These are phyloP conservation scores for Catostylus mosaicus DNA, from an alignment of 30 jellyfish, hydroid and myxozoan species.

Conservation along the genomic window DNA sequence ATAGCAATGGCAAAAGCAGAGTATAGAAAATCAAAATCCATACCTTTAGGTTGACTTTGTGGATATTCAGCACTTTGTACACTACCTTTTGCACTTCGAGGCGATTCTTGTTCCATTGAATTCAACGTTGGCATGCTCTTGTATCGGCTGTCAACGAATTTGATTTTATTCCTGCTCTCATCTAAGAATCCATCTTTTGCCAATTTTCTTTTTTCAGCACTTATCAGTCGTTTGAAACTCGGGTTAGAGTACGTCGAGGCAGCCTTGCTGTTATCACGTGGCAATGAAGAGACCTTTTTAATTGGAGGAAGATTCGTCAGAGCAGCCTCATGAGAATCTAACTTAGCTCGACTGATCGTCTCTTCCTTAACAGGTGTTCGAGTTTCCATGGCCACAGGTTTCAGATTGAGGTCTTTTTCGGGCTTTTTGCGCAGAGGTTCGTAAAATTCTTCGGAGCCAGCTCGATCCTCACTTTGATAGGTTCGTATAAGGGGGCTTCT, in stretches of 20 bases:
- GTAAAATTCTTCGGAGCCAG: constrained; percentile 20
- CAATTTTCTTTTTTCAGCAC: constrained; percentile 55
- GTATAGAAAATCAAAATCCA: not conserved
- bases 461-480: not conserved
- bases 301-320: constrained; percentile 44
- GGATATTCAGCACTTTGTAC: constrained; percentile 55
- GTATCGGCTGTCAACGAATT: constrained; percentile 31
- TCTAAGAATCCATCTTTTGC: constrained; percentile 56
- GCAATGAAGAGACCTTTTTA: constrained; percentile 27
- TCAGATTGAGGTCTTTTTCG: not conserved
- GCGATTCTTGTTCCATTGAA: constrained; percentile 28
- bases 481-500: not conserved
- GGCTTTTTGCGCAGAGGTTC: constrained; percentile 12
- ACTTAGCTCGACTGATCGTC: constrained; percentile 1
- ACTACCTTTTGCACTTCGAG: constrained; percentile 28
- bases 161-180: constrained; percentile 49
- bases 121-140: constrained; percentile 76
- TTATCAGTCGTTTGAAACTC: constrained; percentile 58
- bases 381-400: constrained; percentile 9
- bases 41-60: constrained; percentile 16
- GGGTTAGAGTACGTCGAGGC: constrained; percentile 78
- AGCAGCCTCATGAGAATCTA: constrained; percentile 17
- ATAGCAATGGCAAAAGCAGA: not conserved
- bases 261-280: constrained; percentile 50
- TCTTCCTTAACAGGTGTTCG: constrained; percentile 39